phyloP scores from a whole-genome alignment of 2,113 vertebrate species.

The Platycercus adscitus region DNA sequence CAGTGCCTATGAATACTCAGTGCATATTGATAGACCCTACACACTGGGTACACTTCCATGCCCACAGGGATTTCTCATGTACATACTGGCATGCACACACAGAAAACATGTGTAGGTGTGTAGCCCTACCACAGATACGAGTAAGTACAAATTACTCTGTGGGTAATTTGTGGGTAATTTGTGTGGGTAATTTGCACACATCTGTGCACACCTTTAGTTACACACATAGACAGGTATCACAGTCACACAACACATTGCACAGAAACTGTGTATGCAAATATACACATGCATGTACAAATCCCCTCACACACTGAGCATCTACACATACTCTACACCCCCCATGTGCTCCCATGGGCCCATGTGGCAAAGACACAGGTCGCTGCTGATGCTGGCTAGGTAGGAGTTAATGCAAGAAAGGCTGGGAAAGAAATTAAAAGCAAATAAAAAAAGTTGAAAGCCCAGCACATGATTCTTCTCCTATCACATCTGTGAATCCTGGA shows the following conservation, averaged over 20 bases:
- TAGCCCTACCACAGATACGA: background rate
- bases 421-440: constrained; percentile 51
- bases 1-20: background rate
- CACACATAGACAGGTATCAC: background rate
- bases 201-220: background rate
- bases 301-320: background rate
- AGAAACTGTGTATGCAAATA: background rate
- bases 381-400: background rate
- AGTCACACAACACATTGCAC: background rate
- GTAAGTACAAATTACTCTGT: background rate
- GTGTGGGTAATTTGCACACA: no score
- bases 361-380: background rate
- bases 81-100: background rate
- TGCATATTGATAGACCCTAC: background rate
- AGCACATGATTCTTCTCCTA: constrained; percentile 53
- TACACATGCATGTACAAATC: background rate
- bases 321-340: no score
- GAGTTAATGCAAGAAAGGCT: constrained; percentile 45
- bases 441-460: constrained; percentile 38
- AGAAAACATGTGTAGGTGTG: background rate
- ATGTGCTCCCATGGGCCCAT: rapidly evolving
- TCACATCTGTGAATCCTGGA: constrained; percentile 64
- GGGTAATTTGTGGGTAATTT: background rate
- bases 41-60: background rate
- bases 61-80: background rate